Percentiles rank a stretch among this genome's conserved stretches.
phyloP scores from a whole-genome alignment of 2,797 vertebrate genomes.

The Sternarchorhynchus goeldii region DNA sequence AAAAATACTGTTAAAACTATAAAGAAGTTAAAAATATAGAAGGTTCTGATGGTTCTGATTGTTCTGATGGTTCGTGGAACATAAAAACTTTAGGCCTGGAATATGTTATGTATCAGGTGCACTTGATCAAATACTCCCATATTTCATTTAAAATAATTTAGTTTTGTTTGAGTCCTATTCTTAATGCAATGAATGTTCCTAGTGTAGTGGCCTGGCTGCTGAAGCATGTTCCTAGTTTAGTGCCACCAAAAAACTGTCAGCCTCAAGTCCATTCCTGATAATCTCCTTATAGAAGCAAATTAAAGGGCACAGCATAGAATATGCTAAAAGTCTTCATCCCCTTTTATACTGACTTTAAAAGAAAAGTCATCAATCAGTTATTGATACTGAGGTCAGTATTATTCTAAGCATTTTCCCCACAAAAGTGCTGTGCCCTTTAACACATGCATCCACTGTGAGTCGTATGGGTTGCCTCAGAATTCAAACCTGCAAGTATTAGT shows the following conservation, averaged over 20 bases:
- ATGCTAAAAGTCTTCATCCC: constrained; percentile 4
- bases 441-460: constrained; percentile 77
- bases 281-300: constrained; percentile 60
- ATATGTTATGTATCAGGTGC: neutral
- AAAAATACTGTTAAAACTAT: too few species aligned
- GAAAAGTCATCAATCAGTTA: neutral
- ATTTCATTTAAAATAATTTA: neutral
- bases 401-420: neutral
- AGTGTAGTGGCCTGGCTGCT: neutral
- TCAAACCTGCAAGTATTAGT: constrained; percentile 71
- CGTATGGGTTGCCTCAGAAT: constrained; percentile 65
- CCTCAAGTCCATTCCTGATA: constrained; percentile 57
- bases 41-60: neutral
- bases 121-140: neutral
- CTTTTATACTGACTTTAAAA: constrained; percentile 13
- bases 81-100: neutral
- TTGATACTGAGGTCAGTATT: neutral
- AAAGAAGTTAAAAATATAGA: neutral
- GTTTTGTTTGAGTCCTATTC: neutral
- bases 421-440: constrained; percentile 76
- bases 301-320: constrained; percentile 66
- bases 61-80: neutral
- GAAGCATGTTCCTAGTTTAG: constrained; percentile 36
- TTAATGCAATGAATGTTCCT: neutral
- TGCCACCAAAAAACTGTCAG: constrained; percentile 59